Evolutionary conservation across 2,113 vertebrate genomes (phyloP), one percentile per base, ranked within the genome.

Genomic region (Glaucomys volans): DNA sequence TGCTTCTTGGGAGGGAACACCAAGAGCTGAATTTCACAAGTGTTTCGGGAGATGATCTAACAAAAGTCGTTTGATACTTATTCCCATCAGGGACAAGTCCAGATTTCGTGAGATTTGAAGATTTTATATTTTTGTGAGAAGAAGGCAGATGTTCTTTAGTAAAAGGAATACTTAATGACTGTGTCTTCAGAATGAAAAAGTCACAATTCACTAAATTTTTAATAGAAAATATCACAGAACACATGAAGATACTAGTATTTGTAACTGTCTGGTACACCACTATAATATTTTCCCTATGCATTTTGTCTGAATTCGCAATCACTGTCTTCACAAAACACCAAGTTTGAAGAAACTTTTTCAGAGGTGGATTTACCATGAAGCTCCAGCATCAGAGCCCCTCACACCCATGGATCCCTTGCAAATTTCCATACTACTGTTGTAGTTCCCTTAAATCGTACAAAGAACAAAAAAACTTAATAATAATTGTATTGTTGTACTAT

Each of bases 161-260:
- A 40, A 93, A 93, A 94, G n/a, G 30, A 86, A 91, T 59, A 79
- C 14, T 82, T 75, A 32, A 9, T 79, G 28, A 71, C 32, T 64
- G 69, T 79, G 62, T 82, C 50, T 71, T 52, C n/a, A 91, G 69
- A 88, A 75, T 42, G 32, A 79, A 82, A 85, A 66, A 40, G 8
- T 88, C 75, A 94, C 40, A 81, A 40, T 4, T 62, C 26, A 37
- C 30, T 64, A 59, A 59, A 66, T 35, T 88, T 92, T 52, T 40
- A 66, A 52, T 59, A 42, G 44, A 89, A 87, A 96, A 72, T 81
- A 95, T 57, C 74, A 83, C 24, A 77, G 69, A 91, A 93, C 12
- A 1, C 30, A 16, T 40, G 71, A 82, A 76, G 77, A 16, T 17
- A 18, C 26, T 86, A 30, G 24, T 4, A 52, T 69, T 64, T 57